Evolutionary conservation across 2,113 vertebrate genomes (phyloP), one percentile per base, ranked within the genome.

Genomic region (Carettochelys insculpta): DNA sequence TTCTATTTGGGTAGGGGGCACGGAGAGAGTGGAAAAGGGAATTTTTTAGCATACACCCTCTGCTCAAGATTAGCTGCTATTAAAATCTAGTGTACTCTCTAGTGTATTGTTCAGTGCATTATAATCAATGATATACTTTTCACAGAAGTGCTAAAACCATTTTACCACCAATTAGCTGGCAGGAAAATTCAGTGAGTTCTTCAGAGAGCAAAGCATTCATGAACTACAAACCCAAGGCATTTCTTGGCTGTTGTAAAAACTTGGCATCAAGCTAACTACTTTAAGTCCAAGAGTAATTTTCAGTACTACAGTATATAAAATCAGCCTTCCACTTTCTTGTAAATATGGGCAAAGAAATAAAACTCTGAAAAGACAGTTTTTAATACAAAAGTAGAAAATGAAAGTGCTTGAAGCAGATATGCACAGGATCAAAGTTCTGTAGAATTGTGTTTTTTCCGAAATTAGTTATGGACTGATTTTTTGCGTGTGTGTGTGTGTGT

Each of bases 211-310:
- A 90, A 95, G 77, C 82, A 86, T 94, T 94, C 87, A 95, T 89
- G 90, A 96, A 80, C 86, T 96, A 90, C 92, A 94, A 94, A 96
- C 94, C 81, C 50, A 92, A 95, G 94, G 80, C 92, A 92, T 88
- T 94, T 95, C 90, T 77, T 52, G 41, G 61, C 34, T 89, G 95
- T 95, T 85, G 87, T 80, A 94, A 95, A 94, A 92, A 87, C 86
- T 96, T 96, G 95, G 92, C 94, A 92, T 95, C 91, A 93, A 92
- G 91, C 80, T 92, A 54, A 82, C 85, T 56, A 41, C 81, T 73
- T 87, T 86, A 95, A 95, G 79, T 93, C 95, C 95, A 94, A 95
- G 88, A 82, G 87, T 91, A 93, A 92, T 96, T 96, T 93, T 94
- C 48, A 6, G 88, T 95, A 95, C 91, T 89, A 86, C 85, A 95